phyloP scores from a whole-genome alignment of 1,140 invertebrate species.

The Thalassaphorura encarpata region DNA sequence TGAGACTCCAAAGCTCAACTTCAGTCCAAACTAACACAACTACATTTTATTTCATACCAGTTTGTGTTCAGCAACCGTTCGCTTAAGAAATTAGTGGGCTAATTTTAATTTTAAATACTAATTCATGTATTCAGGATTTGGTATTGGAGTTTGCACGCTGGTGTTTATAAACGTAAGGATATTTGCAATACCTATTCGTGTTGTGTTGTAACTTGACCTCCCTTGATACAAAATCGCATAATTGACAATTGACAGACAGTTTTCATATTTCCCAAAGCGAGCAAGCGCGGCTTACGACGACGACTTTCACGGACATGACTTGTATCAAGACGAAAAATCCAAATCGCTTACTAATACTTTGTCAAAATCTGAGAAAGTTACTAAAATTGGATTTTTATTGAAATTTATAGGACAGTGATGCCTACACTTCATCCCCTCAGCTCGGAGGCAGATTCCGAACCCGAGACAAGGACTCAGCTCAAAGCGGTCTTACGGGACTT shows the following conservation, averaged over 20 bases:
- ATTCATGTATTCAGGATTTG: background rate
- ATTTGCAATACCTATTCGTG: background rate
- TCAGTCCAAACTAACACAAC: no score
- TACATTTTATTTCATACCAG: background rate
- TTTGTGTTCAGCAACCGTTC: background rate
- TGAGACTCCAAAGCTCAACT: no score
- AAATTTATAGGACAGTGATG: conserved; percentile 29
- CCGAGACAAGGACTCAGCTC: conserved; percentile 30
- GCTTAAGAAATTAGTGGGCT: background rate
- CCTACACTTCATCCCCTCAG: conserved; percentile 19
- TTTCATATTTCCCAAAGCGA: no score
- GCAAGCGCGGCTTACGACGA: background rate
- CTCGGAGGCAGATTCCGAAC: conserved; percentile 20
- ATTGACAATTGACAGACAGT: background rate
- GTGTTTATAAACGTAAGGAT: background rate
- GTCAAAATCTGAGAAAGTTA: background rate
- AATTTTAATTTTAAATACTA: background rate
- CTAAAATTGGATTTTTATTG: background rate
- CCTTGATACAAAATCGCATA: background rate
- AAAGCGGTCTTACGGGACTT: conserved; percentile 73
- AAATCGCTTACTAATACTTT: background rate
- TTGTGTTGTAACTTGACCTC: no score
- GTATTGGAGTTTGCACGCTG: background rate
- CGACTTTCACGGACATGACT: background rate
- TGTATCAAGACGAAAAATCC: background rate